Percentiles rank a stretch among this genome's conserved stretches.
Evolutionary conservation across 2,113 vertebrate species (phyloP).

Genomic region (Emberiza fucata): DNA sequence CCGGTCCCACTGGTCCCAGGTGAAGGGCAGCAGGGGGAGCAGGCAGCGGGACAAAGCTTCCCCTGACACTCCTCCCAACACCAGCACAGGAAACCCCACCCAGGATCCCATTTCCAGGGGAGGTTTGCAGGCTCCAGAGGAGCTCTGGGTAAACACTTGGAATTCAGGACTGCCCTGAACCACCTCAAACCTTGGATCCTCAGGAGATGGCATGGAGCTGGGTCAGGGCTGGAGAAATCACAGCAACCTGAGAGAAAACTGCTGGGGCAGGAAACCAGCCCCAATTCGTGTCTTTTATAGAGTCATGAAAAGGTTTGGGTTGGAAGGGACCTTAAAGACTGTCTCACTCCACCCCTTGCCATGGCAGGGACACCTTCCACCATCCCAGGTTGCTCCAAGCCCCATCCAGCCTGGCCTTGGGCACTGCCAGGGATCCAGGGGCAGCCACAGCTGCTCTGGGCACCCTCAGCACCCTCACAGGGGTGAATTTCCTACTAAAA

Average conservation of each 20-base stretch:
- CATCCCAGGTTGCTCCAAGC: accelerated
- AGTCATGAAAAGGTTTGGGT: background rate
- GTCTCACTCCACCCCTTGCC: background rate
- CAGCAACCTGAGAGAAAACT: background rate
- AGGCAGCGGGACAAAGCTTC: background rate
- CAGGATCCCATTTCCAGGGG: background rate
- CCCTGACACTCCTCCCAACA: background rate
- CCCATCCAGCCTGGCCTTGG: background rate
- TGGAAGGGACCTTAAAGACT: background rate
- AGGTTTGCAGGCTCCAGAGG: background rate
- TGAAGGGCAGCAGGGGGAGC: background rate
- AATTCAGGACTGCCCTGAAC: background rate
- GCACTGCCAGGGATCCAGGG: background rate
- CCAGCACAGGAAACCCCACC: background rate
- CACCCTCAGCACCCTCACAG: background rate
- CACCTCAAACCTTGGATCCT: background rate
- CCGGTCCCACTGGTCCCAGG: background rate
- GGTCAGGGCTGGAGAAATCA: background rate
- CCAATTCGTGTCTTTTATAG: background rate
- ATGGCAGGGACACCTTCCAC: background rate
- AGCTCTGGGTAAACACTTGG: background rate
- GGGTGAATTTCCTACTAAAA: background rate
- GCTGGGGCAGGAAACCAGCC: background rate
- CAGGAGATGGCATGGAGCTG: accelerated
- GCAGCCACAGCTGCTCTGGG: background rate